phyloP scores from a whole-genome alignment of 1,140 invertebrate species.

The Drosophila melanica region DNA sequence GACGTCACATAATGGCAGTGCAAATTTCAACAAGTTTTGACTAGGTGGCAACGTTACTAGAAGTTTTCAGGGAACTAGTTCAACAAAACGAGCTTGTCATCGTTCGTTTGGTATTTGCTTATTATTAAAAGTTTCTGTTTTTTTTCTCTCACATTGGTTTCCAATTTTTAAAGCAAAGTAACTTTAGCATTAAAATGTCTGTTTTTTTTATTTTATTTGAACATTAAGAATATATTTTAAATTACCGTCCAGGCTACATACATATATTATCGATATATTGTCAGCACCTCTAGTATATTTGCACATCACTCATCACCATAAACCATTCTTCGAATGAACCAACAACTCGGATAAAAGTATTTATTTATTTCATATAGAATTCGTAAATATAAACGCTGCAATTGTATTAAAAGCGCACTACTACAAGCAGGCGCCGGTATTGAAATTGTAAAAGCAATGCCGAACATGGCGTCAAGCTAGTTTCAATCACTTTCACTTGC shows the following conservation, averaged over 20 bases:
- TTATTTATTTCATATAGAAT: conserved; percentile 23
- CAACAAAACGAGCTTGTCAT: background rate
- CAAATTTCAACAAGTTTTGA: background rate
- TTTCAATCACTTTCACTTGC: conserved; percentile 35
- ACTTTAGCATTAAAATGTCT: conserved; percentile 4
- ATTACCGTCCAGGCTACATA: conserved; percentile 9
- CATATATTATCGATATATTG: conserved; percentile 26
- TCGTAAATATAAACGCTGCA: conserved; percentile 1
- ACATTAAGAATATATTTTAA: background rate
- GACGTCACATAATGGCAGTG: conserved; percentile 7
- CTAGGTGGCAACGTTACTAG: conserved; percentile 9
- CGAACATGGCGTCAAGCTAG: conserved; percentile 57
- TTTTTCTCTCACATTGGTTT: background rate
- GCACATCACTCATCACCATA: conserved; percentile 32
- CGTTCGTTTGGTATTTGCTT: background rate
- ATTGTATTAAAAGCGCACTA: conserved; percentile 2
- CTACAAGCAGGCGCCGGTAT: conserved; percentile 27
- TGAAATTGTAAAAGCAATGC: conserved; percentile 14
- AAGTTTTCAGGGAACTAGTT: background rate
- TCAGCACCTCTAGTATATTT: conserved; percentile 12
- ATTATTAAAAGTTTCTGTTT: background rate
- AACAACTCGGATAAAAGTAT: conserved; percentile 21
- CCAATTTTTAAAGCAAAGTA: conserved; percentile 12
- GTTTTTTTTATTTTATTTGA: background rate
- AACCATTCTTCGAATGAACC: conserved; percentile 12